Evolutionary conservation across 2,888 invertebrate species (phyloP).

Genomic region (Rhamphomyia laevipes): DNA sequence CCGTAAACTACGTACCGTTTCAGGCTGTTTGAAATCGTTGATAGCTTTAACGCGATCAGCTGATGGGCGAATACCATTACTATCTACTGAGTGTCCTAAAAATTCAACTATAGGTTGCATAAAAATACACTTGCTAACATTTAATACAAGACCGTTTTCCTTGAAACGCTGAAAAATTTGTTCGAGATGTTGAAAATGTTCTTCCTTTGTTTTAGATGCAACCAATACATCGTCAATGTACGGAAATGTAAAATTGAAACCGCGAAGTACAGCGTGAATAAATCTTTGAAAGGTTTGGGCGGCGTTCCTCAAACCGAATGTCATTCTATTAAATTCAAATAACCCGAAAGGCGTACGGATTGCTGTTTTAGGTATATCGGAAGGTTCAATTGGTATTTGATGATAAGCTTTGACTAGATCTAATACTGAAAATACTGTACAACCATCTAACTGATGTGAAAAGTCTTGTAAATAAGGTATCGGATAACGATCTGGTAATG

Average conservation of each 20-base stretch:
- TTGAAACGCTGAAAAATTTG: too few relatives aligned
- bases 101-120: not conserved
- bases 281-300: constrained; percentile 5
- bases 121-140: too few relatives aligned
- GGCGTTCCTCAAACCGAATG: too few relatives aligned
- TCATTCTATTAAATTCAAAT: too few relatives aligned
- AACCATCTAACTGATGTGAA: too few relatives aligned
- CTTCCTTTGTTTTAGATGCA: too few relatives aligned
- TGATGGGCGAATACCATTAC: constrained; percentile 22
- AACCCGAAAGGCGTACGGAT: too few relatives aligned
- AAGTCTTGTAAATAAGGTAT: constrained; percentile 13
- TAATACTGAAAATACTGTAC: constrained; percentile 11
- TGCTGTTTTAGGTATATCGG: constrained; percentile 13
- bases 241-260: not conserved
- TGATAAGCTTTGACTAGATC: constrained; percentile 13
- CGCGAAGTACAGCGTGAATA: constrained; percentile 8
- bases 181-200: too few relatives aligned
- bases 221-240: not conserved
- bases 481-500: constrained; percentile 9
- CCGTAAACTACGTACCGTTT: constrained; percentile 18
- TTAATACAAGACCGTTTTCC: too few relatives aligned
- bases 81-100: not conserved
- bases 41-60: constrained; percentile 23
- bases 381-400: constrained; percentile 11
- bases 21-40: constrained; percentile 17